These are phyloP conservation scores for Bilobella aurantiaca DNA, from an alignment of 1,140 invertebrate genomes.

Conservation along the genomic window DNA sequence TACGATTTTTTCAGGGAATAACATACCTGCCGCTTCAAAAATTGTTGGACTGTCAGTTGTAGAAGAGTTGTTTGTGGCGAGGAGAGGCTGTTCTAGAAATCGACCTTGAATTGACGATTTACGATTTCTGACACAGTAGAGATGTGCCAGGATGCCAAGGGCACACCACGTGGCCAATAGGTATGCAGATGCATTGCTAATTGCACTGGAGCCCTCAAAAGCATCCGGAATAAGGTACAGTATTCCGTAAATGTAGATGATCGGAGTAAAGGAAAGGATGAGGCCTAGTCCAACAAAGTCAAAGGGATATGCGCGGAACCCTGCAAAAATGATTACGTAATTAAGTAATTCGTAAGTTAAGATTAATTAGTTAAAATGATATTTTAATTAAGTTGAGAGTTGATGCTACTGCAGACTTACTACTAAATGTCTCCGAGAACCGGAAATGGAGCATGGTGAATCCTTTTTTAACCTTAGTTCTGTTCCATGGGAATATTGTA, in stretches of 20 bases:
- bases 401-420: too few species aligned
- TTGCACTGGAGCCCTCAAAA: not conserved
- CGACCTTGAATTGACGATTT: conserved; percentile 15
- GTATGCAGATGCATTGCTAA: not conserved
- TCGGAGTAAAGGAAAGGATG: not conserved
- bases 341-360: too few species aligned
- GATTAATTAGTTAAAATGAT: too few species aligned
- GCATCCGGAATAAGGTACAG: conserved; percentile 15
- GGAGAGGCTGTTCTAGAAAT: conserved; percentile 9
- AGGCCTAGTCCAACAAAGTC: conserved; percentile 12
- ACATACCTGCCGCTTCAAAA: not conserved
- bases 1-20: not conserved
- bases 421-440: too few species aligned
- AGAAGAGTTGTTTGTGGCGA: conserved; percentile 1
- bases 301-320: not conserved
- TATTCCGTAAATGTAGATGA: conserved; percentile 17
- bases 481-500: too few species aligned
- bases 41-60: not conserved
- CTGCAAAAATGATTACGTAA: conserved; percentile 9
- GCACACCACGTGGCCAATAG: conserved; percentile 8
- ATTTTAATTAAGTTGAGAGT: too few species aligned
- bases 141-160: conserved; percentile 18
- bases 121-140: conserved; percentile 12
- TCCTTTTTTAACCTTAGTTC: too few species aligned
- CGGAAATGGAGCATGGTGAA: too few species aligned